Evolutionary conservation across 2,888 invertebrate genomes (phyloP).

Genomic region (Geophilus truncorum): DNA sequence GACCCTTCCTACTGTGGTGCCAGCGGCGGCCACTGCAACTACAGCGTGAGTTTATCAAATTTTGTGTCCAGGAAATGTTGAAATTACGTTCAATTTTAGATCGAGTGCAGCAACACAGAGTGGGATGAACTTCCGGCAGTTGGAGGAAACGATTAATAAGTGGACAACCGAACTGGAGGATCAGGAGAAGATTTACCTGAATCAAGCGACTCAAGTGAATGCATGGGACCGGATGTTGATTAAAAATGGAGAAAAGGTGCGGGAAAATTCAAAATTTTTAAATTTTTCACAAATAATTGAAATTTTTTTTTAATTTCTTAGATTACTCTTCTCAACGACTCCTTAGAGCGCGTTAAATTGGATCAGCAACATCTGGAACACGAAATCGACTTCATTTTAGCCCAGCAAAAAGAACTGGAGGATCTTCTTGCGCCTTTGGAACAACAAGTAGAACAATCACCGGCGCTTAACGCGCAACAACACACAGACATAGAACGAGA

Average conservation of each 20-base stretch:
- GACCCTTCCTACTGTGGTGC: background rate
- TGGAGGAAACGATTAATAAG: constrained; percentile 88
- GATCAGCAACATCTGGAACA: constrained; percentile 86
- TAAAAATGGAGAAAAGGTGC: constrained; percentile 81
- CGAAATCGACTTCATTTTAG: constrained; percentile 85
- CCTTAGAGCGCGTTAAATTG: constrained; percentile 79
- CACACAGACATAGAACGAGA: constrained; percentile 79
- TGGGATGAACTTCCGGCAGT: constrained; percentile 69
- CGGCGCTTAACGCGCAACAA: constrained; percentile 46
- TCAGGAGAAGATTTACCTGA: constrained; percentile 84
- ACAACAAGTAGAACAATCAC: constrained; percentile 57
- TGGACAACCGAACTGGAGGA: constrained; percentile 90
- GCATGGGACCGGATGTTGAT: constrained; percentile 90
- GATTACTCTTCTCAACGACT: constrained; percentile 78
- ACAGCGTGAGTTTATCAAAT: background rate
- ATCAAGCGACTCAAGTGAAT: constrained; percentile 91
- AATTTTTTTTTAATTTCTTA: constrained; percentile 44
- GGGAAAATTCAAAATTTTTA: background rate
- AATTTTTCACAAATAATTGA: no score
- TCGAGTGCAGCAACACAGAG: background rate
- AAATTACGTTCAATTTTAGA: no score
- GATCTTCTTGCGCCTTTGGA: constrained; percentile 80
- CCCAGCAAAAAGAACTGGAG: constrained; percentile 88
- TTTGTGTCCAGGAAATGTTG: no score
- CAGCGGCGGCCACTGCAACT: background rate